These are phyloP conservation scores for Myodes glareolus DNA, from an alignment of 2,113 vertebrate species.

Conservation along the genomic window DNA sequence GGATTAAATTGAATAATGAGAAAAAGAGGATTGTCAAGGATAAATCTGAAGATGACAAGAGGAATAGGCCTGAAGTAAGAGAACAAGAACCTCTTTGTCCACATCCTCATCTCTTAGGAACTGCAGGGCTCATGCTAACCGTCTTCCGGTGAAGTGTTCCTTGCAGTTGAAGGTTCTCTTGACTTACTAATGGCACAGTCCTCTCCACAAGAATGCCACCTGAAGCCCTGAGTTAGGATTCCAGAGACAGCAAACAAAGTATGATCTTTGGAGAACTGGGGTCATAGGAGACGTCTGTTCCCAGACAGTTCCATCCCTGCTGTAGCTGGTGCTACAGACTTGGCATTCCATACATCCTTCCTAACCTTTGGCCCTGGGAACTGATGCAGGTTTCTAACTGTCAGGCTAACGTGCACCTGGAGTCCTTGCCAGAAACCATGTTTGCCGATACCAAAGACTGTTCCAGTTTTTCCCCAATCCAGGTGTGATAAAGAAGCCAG, in stretches of 20 bases:
- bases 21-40: not conserved
- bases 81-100: not conserved
- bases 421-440: not conserved
- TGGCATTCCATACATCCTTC: not conserved
- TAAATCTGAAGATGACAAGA: not conserved
- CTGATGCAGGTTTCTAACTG: not conserved
- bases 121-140: not conserved
- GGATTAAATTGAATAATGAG: not conserved
- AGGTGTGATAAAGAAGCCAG: not conserved
- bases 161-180: constrained; percentile 23
- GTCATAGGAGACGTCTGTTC: not conserved
- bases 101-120: not conserved
- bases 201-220: not conserved
- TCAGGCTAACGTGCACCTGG: not conserved
- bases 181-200: not conserved
- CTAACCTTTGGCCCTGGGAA: not conserved
- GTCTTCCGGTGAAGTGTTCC: not conserved
- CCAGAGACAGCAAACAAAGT: not conserved
- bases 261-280: not conserved
- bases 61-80: not conserved
- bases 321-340: not conserved
- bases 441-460: not conserved
- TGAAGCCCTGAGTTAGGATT: not conserved
- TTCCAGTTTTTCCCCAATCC: not conserved
- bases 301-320: not conserved